Percentiles rank a stretch among this genome's conserved stretches.
These are phyloP conservation scores for Bombyx mori DNA, from an alignment of 1,140 invertebrate species.

Conservation along the genomic window ASM3026992v2 NC_085112.1:4169501-4170000, in stretches of 20 bases:
- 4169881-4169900: no score
- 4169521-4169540: no score
- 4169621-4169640: no score
- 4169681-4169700: no score
- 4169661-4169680: no score
- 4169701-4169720: slow-evolving; percentile 7
- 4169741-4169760: slow-evolving; percentile 22
- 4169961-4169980: slow-evolving; percentile 12
- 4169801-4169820: slow-evolving; percentile 23
- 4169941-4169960: slow-evolving; percentile 12
- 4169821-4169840: slow-evolving; percentile 8
- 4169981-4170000: slow-evolving; percentile 13
- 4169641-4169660: no score
- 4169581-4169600: no score
- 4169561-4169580: no score
- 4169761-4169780: slow-evolving; percentile 31
- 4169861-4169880: slow-evolving; percentile 6
- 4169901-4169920: no score
- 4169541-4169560: no score
- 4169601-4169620: no score
- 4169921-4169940: slow-evolving; percentile 12
- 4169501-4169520: no score
- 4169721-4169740: slow-evolving; percentile 23
- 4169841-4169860: slow-evolving; percentile 15
- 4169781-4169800: slow-evolving; percentile 23